Conservation (phyloP, 2,797 vertebrate species). For the Lycodopsis pacificus region DNA sequence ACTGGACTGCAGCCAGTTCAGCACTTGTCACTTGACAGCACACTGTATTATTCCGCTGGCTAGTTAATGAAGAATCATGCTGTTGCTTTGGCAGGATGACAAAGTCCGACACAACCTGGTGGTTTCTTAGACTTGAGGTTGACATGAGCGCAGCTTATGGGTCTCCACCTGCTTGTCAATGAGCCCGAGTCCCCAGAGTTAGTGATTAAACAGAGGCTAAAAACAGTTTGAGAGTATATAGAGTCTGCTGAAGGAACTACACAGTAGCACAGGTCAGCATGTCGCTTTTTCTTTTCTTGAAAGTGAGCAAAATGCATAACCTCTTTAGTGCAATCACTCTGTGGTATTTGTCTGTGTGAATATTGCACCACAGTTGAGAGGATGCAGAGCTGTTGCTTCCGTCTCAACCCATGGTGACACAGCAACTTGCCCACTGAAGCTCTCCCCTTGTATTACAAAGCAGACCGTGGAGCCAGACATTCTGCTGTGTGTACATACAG, state of each 20-base stretch:
- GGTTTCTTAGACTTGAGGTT: conserved; percentile 57
- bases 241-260: conserved; percentile 27
- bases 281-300: neutral
- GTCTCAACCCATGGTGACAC: conserved; percentile 30
- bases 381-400: conserved; percentile 24
- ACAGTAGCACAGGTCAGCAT: conserved; percentile 32
- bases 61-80: conserved; percentile 67
- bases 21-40: conserved; percentile 66
- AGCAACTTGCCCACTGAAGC: conserved; percentile 18
- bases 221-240: conserved; percentile 43
- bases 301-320: conserved; percentile 13
- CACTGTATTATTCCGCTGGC: conserved; percentile 57
- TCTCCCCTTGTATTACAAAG: conserved; percentile 36
- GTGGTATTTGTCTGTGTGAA: conserved; percentile 20
- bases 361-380: neutral
- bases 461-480: conserved; percentile 35
- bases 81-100: conserved; percentile 67
- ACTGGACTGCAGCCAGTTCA: conserved; percentile 71
- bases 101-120: conserved; percentile 58
- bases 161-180: conserved; percentile 68
- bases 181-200: conserved; percentile 48
- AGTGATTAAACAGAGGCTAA: conserved; percentile 49
- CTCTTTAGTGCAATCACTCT: conserved; percentile 25
- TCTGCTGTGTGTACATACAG: neutral
- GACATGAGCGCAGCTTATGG: conserved; percentile 53